A percentile compares a stretch with the other conserved stretches of the same genome.
Evolutionary conservation across 2,888 invertebrate genomes (phyloP).

Genomic region (Luffia ferchaultella): DNA sequence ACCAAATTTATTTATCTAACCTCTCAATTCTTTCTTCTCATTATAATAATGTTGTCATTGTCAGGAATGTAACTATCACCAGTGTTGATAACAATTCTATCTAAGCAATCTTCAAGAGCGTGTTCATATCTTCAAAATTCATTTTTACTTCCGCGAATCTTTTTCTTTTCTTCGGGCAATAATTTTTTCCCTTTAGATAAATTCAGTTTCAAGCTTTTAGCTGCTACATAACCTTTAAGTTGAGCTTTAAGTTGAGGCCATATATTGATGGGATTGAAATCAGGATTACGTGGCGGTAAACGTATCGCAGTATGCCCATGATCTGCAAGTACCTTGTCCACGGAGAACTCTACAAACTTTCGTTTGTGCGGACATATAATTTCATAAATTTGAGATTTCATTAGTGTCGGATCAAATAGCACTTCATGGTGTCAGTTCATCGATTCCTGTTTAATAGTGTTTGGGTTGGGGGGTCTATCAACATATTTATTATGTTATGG

Average conservation of each 20-base stretch:
- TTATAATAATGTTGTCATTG: no score
- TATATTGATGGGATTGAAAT: constrained; percentile 9
- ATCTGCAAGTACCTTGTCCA: constrained; percentile 7
- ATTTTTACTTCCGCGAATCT: constrained; percentile 9
- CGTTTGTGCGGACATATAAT: constrained; percentile 9
- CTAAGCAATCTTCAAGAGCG: no score
- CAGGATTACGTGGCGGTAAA: constrained; percentile 5
- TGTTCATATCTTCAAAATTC: no score
- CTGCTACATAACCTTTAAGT: constrained; percentile 9
- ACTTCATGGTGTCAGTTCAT: constrained; percentile 6
- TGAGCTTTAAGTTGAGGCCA: no score
- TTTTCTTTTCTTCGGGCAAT: constrained; percentile 9
- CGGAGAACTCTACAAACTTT: constrained; percentile 4
- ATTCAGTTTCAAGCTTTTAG: constrained; percentile 7
- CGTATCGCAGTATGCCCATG: constrained; percentile 7
- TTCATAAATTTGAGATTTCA: constrained; percentile 9
- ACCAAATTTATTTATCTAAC: no score
- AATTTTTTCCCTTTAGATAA: constrained; percentile 7
- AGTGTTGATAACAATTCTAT: no score
- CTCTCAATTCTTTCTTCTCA: no score
- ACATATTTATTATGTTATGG: no score
- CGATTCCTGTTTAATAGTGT: constrained; percentile 8
- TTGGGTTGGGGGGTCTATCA: constrained; percentile 9
- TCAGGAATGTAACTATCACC: no score
- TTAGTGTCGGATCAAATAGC: constrained; percentile 8